These are phyloP conservation scores for Oplegnathus fasciatus DNA, from an alignment of 2,113 vertebrate genomes.

Conservation along the genomic window DNA sequence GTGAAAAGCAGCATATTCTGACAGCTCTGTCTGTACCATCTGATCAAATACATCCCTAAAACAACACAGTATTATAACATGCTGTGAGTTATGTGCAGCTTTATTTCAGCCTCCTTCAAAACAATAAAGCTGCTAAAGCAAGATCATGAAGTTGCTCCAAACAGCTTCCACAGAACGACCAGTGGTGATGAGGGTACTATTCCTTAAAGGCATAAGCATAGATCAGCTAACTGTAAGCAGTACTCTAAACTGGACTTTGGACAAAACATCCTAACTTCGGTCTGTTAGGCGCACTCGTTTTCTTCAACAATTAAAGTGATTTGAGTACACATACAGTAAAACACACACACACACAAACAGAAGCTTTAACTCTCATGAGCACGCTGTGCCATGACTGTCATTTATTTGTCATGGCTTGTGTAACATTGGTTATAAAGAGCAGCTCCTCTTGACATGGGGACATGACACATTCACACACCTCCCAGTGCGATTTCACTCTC, in stretches of 20 bases:
- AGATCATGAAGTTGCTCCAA: not conserved
- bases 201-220: not conserved
- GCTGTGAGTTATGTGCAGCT: not conserved
- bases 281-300: not conserved
- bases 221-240: not conserved
- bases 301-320: not conserved
- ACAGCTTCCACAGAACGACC: not conserved
- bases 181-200: no score
- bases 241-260: not conserved
- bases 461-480: slow-evolving; percentile 25
- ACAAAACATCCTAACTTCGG: not conserved
- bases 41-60: slow-evolving; percentile 9
- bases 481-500: slow-evolving; percentile 32
- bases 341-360: not conserved
- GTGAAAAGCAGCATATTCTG: slow-evolving; percentile 20
- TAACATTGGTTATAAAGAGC: slow-evolving; percentile 23
- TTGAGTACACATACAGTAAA: not conserved
- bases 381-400: not conserved
- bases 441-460: slow-evolving; percentile 31
- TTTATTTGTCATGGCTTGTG: slow-evolving; percentile 21
- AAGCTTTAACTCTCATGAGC: not conserved
- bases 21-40: slow-evolving; percentile 24
- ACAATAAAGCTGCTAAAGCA: no score
- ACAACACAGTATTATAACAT: not conserved
- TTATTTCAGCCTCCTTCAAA: not conserved